Conservation (phyloP, 2,797 vertebrate genomes). For the Enteromius thamalakanensis region DNA sequence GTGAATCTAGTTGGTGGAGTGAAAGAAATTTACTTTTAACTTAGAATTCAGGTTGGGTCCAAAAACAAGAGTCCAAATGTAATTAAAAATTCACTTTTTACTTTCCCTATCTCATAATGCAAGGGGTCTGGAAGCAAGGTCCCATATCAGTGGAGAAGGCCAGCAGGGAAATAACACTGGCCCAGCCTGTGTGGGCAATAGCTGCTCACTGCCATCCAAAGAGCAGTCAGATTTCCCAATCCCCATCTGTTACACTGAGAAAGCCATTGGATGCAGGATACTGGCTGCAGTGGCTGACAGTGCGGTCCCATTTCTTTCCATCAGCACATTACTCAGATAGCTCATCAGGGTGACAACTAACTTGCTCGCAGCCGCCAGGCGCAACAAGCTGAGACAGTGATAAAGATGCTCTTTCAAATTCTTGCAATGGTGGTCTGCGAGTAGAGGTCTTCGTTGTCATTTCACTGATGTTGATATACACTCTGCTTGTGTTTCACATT, state of each 20-base stretch:
- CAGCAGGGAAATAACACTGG: conserved; percentile 12
- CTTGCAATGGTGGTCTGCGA: conserved; percentile 21
- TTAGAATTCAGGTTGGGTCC: neutral
- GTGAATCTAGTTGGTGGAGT: neutral
- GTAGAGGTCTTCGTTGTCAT: conserved; percentile 30
- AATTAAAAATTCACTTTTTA: neutral
- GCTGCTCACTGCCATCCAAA: conserved; percentile 26
- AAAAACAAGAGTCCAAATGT: too few relatives aligned
- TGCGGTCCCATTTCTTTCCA: conserved; percentile 42
- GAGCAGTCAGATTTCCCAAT: conserved; percentile 18
- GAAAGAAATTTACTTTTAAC: neutral
- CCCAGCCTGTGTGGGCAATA: neutral
- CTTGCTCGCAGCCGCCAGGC: conserved; percentile 38
- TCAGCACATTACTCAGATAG: conserved; percentile 50
- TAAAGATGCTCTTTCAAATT: conserved; percentile 46
- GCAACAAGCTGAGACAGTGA: conserved; percentile 45
- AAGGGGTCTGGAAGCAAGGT: neutral
- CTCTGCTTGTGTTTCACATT: conserved; percentile 38
- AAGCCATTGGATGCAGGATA: conserved; percentile 17
- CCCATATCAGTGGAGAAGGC: conserved; percentile 15
- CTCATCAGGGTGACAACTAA: conserved; percentile 50
- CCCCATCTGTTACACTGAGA: conserved; percentile 30
- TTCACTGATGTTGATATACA: conserved; percentile 27
- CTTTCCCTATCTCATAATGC: neutral
- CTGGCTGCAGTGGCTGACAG: conserved; percentile 12